A percentile compares a stretch with the other conserved stretches of the same genome.
These are phyloP conservation scores for Ditula angustiorana DNA, from an alignment of 2,888 invertebrate species.

Conservation along the genomic window DNA sequence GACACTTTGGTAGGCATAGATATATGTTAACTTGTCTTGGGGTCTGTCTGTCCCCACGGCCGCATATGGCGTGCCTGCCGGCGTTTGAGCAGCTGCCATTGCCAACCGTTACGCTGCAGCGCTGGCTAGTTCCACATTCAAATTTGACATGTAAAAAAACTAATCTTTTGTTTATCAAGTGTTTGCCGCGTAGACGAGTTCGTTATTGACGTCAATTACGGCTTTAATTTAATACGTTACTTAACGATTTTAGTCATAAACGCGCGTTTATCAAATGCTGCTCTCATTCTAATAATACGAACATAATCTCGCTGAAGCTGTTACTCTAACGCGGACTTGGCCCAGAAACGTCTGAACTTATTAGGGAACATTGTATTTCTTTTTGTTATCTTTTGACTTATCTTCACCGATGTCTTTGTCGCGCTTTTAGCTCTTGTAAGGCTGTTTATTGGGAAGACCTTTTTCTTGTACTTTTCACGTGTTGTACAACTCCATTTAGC, in stretches of 20 bases:
- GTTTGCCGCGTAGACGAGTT: slow-evolving; percentile 7
- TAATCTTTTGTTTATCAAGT: slow-evolving; percentile 25
- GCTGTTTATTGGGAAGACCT: slow-evolving; percentile 43
- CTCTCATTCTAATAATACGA: slow-evolving; percentile 1
- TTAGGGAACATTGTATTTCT: neutral
- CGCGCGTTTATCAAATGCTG: neutral
- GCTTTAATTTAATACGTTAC: slow-evolving; percentile 17
- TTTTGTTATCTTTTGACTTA: neutral
- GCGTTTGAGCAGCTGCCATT: slow-evolving; percentile 62
- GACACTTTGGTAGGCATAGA: slow-evolving; percentile 1
- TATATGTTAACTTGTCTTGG: slow-evolving; percentile 2
- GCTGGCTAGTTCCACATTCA: slow-evolving; percentile 51
- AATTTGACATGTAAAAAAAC: slow-evolving; percentile 51
- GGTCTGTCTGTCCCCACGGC: slow-evolving; percentile 28
- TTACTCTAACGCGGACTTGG: neutral
- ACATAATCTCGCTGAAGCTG: slow-evolving; percentile 36
- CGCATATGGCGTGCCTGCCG: slow-evolving; percentile 56
- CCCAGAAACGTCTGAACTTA: neutral
- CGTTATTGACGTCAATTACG: neutral
- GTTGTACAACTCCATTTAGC: slow-evolving; percentile 40
- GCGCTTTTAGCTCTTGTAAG: slow-evolving; percentile 41
- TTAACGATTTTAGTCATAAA: slow-evolving; percentile 3
- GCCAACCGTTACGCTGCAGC: slow-evolving; percentile 66
- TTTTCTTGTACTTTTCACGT: slow-evolving; percentile 42
- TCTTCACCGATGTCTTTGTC: slow-evolving; percentile 41